Percentiles rank a stretch among this genome's conserved stretches.
These are phyloP conservation scores for Thymelicus lineola DNA, from an alignment of 2,888 invertebrate genomes.

Conservation along the genomic window DNA sequence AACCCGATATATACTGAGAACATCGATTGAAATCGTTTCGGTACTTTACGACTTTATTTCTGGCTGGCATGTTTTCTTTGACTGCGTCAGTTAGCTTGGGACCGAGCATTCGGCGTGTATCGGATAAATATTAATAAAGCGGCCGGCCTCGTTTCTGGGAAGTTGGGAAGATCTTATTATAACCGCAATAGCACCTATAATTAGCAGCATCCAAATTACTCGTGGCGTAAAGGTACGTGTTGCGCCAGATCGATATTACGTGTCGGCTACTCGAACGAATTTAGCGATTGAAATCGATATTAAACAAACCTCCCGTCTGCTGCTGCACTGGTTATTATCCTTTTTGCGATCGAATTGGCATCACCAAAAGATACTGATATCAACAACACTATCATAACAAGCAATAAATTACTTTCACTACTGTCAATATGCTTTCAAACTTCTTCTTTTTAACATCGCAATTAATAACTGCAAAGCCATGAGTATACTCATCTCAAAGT, in stretches of 20 bases:
- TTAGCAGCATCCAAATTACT: slow-evolving; percentile 82
- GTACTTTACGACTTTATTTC: slow-evolving; percentile 84
- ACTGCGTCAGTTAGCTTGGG: slow-evolving; percentile 82
- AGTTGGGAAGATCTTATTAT: slow-evolving; percentile 84
- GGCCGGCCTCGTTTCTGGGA: slow-evolving; percentile 83
- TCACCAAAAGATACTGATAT: slow-evolving; percentile 6
- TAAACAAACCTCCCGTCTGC: slow-evolving; percentile 56
- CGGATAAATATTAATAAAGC: slow-evolving; percentile 85
- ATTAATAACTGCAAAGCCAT: slow-evolving; percentile 11
- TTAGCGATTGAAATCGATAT: slow-evolving; percentile 59
- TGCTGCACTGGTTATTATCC: slow-evolving; percentile 52
- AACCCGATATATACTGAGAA: slow-evolving; percentile 73
- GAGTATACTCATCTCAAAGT: slow-evolving; percentile 8
- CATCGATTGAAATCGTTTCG: slow-evolving; percentile 82
- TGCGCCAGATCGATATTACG: slow-evolving; percentile 76
- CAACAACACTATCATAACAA: slow-evolving; percentile 4
- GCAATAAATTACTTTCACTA: slow-evolving; percentile 5
- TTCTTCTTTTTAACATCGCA: slow-evolving; percentile 2
- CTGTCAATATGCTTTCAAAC: slow-evolving; percentile 6
- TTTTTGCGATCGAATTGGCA: slow-evolving; percentile 33
- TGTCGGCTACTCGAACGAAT: slow-evolving; percentile 66
- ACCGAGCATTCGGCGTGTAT: slow-evolving; percentile 76
- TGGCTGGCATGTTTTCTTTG: slow-evolving; percentile 81
- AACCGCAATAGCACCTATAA: slow-evolving; percentile 85
- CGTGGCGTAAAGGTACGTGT: slow-evolving; percentile 69